A percentile compares a stretch with the other conserved stretches of the same genome.
These are phyloP conservation scores for Leucophora obtusa DNA, from an alignment of 2,888 invertebrate genomes.

Conservation along the genomic window DNA sequence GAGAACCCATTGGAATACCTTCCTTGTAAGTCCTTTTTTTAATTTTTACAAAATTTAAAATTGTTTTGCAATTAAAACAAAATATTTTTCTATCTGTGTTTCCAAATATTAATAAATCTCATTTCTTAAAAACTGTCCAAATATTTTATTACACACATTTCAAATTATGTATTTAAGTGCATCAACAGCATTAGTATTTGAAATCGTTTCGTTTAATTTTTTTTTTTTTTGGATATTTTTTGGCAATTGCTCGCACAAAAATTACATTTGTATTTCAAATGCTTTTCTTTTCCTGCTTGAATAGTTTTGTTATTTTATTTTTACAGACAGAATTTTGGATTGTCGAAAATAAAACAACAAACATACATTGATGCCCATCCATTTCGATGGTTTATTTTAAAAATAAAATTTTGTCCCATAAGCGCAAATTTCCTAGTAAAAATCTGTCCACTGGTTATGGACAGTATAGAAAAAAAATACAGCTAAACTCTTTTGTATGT, in stretches of 20 bases:
- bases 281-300: conserved; percentile 67
- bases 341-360: conserved; percentile 56
- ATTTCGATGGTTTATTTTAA: conserved; percentile 56
- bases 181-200: conserved; percentile 36
- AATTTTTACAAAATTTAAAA: conserved; percentile 44
- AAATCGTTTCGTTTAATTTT: conserved; percentile 7
- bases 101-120: conserved; percentile 61
- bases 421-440: conserved; percentile 54
- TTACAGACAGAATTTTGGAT: conserved; percentile 67
- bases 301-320: conserved; percentile 51
- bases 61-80: conserved; percentile 45
- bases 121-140: conserved; percentile 59
- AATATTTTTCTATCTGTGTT: conserved; percentile 34
- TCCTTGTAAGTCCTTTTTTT: conserved; percentile 33
- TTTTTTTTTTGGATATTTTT: conserved; percentile 50
- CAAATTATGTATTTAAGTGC: conserved; percentile 45
- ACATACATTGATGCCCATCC: conserved; percentile 49
- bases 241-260: conserved; percentile 73
- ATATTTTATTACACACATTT: conserved; percentile 53
- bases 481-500: conserved; percentile 3
- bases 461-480: conserved; percentile 20
- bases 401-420: conserved; percentile 57
- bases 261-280: conserved; percentile 68
- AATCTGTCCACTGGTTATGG: conserved; percentile 52
- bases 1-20: too few relatives aligned